Conservation (phyloP, 2,113 vertebrate species). For the Protomyctophum bolini region DNA sequence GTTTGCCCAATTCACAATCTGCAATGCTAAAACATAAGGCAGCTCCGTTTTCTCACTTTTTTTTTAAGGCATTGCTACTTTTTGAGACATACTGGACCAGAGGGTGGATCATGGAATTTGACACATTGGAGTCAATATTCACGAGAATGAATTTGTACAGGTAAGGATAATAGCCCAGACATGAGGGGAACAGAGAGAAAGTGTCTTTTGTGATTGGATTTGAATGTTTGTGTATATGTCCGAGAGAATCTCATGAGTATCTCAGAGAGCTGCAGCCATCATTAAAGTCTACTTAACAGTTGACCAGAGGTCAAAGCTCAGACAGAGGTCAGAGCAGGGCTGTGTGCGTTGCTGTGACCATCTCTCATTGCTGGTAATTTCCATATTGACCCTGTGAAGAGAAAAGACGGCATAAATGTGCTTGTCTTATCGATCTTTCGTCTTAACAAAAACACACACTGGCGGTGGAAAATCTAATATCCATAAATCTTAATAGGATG, state of each 20-base stretch:
- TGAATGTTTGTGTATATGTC: conserved; percentile 48
- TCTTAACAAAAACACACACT: neutral
- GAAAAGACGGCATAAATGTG: conserved; percentile 49
- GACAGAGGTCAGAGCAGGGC: conserved; percentile 60
- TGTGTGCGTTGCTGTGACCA: conserved; percentile 67
- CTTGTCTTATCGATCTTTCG: conserved; percentile 35
- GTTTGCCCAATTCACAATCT: conserved; percentile 65
- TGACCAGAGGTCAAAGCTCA: conserved; percentile 66
- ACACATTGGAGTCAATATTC: conserved; percentile 26
- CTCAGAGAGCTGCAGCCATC: conserved; percentile 66
- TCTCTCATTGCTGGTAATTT: conserved; percentile 97
- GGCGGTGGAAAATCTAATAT: conserved; percentile 19
- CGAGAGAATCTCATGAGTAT: conserved; percentile 31
- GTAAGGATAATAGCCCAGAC: conserved; percentile 46
- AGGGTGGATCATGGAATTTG: conserved; percentile 34
- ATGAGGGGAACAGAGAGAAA: conserved; percentile 17
- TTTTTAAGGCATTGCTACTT: conserved; percentile 80
- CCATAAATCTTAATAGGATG: conserved; percentile 52
- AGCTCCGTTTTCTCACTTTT: conserved; percentile 54
- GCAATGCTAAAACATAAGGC: conserved; percentile 78
- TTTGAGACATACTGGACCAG: conserved; percentile 64
- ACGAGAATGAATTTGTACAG: conserved; percentile 47
- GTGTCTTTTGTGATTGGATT: conserved; percentile 45
- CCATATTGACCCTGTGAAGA: conserved; percentile 92
- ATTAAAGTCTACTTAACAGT: conserved; percentile 68